Evolutionary conservation across 1,140 invertebrate genomes (phyloP).

Genomic region (Heliothis virescens): DNA sequence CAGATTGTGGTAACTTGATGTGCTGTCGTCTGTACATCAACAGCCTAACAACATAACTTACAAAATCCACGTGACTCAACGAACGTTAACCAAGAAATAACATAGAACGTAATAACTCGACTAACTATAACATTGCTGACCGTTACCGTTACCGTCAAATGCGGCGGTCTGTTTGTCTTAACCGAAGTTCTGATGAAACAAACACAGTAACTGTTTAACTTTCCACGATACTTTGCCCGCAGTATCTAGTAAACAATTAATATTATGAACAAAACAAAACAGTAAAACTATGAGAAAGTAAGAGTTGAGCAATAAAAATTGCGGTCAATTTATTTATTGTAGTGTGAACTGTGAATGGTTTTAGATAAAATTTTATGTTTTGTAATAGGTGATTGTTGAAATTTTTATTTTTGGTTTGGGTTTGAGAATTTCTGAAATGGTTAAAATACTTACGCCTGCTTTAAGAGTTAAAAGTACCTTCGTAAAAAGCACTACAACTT

Average conservation of each 20-base stretch:
- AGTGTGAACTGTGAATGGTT: neutral
- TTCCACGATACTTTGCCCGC: conserved; percentile 9
- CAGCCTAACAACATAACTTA: neutral
- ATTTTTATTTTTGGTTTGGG: too few relatives aligned
- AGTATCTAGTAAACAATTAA: conserved; percentile 30
- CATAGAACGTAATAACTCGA: neutral
- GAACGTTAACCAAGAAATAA: conserved; percentile 5
- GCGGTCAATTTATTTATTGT: neutral
- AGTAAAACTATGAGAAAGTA: neutral
- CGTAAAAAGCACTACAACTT: too few relatives aligned
- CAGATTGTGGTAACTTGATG: too few relatives aligned
- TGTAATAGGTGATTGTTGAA: neutral
- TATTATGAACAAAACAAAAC: conserved; percentile 22
- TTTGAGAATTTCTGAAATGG: too few relatives aligned
- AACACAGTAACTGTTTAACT: conserved; percentile 20
- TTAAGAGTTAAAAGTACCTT: too few relatives aligned
- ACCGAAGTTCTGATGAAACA: conserved; percentile 4
- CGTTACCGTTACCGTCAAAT: neutral
- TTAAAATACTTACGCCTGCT: too few relatives aligned
- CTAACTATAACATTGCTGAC: conserved; percentile 12
- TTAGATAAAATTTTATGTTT: neutral
- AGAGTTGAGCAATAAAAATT: conserved; percentile 6
- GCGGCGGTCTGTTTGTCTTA: conserved; percentile 8
- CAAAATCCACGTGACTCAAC: neutral
- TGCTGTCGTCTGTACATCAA: too few relatives aligned